A percentile compares a stretch with the other conserved stretches of the same genome.
These are phyloP conservation scores for Gallinago media DNA, from an alignment of 2,113 vertebrate species.

Conservation along the genomic window DNA sequence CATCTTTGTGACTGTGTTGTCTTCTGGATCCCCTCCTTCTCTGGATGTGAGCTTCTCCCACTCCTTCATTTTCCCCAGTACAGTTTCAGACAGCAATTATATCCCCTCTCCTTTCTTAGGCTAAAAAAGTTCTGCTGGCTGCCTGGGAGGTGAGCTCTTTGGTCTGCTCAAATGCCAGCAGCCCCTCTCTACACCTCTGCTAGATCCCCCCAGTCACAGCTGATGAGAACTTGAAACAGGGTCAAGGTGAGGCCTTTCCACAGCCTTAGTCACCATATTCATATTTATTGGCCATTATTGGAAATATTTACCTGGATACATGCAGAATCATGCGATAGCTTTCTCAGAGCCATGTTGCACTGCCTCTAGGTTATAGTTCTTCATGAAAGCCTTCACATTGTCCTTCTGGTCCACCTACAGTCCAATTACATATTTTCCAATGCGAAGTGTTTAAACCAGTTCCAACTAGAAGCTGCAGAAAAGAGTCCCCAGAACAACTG, in stretches of 20 bases:
- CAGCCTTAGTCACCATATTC: not conserved
- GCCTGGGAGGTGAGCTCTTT: not conserved
- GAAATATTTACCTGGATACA: not conserved
- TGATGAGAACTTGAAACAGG: not conserved
- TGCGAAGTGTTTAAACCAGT: not conserved
- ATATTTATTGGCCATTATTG: not conserved
- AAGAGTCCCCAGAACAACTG: not conserved
- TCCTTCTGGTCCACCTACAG: not conserved
- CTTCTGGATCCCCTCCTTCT: not conserved
- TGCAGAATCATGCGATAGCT: not conserved
- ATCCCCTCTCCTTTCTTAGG: not conserved
- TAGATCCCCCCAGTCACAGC: not conserved
- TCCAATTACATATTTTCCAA: not conserved
- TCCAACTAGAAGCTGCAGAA: not conserved
- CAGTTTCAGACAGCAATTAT: not conserved
- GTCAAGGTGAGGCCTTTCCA: not conserved
- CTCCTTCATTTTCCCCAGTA: not conserved
- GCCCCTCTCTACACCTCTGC: not conserved
- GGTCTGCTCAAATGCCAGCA: not conserved
- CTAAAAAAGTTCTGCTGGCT: accelerated
- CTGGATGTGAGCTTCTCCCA: not conserved
- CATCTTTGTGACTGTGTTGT: not conserved
- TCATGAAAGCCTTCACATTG: not conserved
- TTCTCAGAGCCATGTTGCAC: not conserved
- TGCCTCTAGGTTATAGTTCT: not conserved